Evolutionary conservation across 2,888 invertebrate species (phyloP), one percentile per base, ranked within the genome.

Genomic region (Ferdinandea cuprea): DNA sequence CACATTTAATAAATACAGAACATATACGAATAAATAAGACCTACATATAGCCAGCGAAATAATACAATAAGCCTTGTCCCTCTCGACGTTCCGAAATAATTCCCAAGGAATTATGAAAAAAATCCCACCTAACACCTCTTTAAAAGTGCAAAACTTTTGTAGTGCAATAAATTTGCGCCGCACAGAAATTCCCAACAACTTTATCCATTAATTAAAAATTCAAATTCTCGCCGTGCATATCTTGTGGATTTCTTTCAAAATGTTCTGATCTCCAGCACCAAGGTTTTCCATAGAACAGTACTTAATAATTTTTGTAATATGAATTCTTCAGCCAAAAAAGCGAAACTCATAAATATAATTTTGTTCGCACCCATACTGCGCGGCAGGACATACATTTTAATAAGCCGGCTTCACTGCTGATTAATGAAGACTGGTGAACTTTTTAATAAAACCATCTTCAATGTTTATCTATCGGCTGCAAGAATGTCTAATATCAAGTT

Each of bases 191-290:
- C 85, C 86, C 83, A 86, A 86, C 85, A 87, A 90, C 90, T 89
- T 89, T 89, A 87, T 88, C 88, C 89, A 89, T 90, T 89, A 89
- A 89, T 90, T 89, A 89, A 89, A 89, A 89, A 87, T 88, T 85
- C 86, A 86, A 87, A 88, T 86, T 88, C 85, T 72, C 52, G 8
- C 8, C 19, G 30, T 54, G 54, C 65, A 74, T 65, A 69, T 85
- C 63, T 63, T 58, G 28, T 40, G 78, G 77, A 71, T 85, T 63
- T 58, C 48, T 54, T 68, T 68, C 37, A 32, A 66, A 71, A 19
- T n/a, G n/a, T 48, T 35, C 63, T 80, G 80, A 80, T 80, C 77
- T 61, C 66, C 19, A 35, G 1, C 32, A 25, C n/a, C 8, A 56
- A 69, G 21, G 35, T 42, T 63, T 40, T 52, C 28, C 25, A 56